A percentile compares a stretch with the other conserved stretches of the same genome.
Evolutionary conservation across 35 echinoderm and acorn worm species (phyloP).

Genomic region (Ptychodera flava): DNA sequence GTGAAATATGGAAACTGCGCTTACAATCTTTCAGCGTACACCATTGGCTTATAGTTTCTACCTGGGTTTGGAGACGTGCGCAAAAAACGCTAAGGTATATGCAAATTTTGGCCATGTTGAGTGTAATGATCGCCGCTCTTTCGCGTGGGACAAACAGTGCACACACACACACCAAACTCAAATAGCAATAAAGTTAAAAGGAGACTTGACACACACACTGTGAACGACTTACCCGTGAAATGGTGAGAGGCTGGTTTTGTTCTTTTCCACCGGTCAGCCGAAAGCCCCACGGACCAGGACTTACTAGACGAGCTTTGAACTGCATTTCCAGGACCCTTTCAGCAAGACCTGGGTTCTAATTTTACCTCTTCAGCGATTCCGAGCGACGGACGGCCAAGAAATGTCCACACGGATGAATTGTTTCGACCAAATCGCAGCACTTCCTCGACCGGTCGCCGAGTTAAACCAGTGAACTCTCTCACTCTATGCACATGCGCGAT

Average conservation of each 20-base stretch:
- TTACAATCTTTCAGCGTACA: not conserved
- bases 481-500: not conserved
- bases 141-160: too few species aligned
- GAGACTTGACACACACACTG: too few species aligned
- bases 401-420: not conserved
- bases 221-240: conserved; percentile 15
- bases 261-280: conserved; percentile 14
- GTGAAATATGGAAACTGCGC: too few species aligned
- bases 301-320: not conserved
- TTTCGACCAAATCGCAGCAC: not conserved
- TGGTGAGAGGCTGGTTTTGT: not conserved
- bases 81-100: not conserved
- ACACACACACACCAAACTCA: too few species aligned
- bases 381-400: too few species aligned
- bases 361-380: too few species aligned
- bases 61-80: not conserved
- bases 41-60: not conserved
- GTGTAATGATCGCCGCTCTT: too few species aligned
- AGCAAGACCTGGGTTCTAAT: too few species aligned
- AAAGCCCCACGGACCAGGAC: conserved; percentile 19
- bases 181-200: too few species aligned
- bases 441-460: not conserved
- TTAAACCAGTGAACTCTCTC: too few species aligned
- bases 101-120: not conserved
- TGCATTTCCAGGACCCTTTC: too few species aligned